Evolutionary conservation across 2,797 vertebrate genomes (phyloP).

Genomic region (Lateolabrax maculatus): DNA sequence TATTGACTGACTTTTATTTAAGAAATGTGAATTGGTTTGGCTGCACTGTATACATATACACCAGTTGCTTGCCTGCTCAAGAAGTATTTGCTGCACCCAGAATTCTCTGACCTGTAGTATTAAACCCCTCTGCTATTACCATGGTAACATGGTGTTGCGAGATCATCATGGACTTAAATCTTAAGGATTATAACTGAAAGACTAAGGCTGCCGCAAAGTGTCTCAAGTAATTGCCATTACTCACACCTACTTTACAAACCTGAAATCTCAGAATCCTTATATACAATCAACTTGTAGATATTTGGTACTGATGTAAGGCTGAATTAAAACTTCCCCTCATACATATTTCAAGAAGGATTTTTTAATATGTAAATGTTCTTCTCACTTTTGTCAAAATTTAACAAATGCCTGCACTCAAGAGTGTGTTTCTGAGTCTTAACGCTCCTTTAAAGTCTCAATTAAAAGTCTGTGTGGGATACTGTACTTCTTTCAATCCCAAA

Average conservation of each 20-base stretch:
- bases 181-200: neutral
- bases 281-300: neutral
- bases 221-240: neutral
- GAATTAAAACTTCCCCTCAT: neutral
- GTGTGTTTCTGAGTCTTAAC: conserved; percentile 14
- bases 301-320: neutral
- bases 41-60: no score
- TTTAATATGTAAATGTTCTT: conserved; percentile 4
- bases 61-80: neutral
- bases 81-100: neutral
- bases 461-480: conserved; percentile 23
- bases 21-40: neutral
- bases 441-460: conserved; percentile 33
- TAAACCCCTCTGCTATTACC: neutral
- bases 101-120: neutral
- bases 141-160: no score
- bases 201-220: neutral
- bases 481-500: conserved; percentile 37
- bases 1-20: no score
- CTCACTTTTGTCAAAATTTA: conserved; percentile 15
- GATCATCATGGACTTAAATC: no score
- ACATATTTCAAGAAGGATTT: neutral
- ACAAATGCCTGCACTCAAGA: conserved; percentile 13
- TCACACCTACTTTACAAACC: neutral
- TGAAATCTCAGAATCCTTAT: neutral